Evolutionary conservation across 2,888 invertebrate genomes (phyloP), one percentile per base, ranked within the genome.

Genomic region (Halictus quadricinctus): DNA sequence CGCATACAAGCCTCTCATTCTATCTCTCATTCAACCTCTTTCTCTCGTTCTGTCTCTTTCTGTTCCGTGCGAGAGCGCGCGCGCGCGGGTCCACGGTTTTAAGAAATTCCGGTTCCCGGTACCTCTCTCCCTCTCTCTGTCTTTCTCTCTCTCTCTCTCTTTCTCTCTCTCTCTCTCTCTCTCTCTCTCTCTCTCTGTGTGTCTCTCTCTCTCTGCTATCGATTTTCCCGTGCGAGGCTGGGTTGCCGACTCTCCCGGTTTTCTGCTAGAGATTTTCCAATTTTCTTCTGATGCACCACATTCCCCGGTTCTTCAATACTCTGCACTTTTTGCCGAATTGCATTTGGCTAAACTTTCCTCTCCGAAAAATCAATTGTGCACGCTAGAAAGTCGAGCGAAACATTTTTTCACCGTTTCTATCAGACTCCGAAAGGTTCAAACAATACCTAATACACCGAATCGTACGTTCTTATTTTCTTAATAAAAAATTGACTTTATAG

Each of bases 161-260:
- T 69, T 79, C 82, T 43, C 36, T 36, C 36, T 29, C 29, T 29
- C 29, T 29, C 29, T 29, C 29, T 29, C 29, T 29, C 29, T 29
- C 29, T 29, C 29, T 29, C 29, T 29, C 29, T 2, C 29, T n/a
- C n/a, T n/a, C n/a, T n/a, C n/a, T n/a, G n/a, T n/a, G n/a, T n/a
- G n/a, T n/a, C 82, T 43, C 36, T 36, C 36, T 41, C 81, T 80
- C 72, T 79, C 82, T 41, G 72, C 69, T 69, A 89, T 89, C 79
- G 88, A 89, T 89, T 88, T 86, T 84, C 54, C 76, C 41, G 13
- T 69, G 72, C 41, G 12, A 74, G 78, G 69, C 58, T 18, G 80
- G 64, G 60, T 48, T 64, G 60, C 36, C 72, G 46, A 18, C 50
- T 72, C 48, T 72, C 48, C 64, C 72, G 72, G 48, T 72, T 72